These are phyloP conservation scores for Drosophila limbata DNA, from an alignment of 2,888 invertebrate genomes.

Conservation along the genomic window DNA sequence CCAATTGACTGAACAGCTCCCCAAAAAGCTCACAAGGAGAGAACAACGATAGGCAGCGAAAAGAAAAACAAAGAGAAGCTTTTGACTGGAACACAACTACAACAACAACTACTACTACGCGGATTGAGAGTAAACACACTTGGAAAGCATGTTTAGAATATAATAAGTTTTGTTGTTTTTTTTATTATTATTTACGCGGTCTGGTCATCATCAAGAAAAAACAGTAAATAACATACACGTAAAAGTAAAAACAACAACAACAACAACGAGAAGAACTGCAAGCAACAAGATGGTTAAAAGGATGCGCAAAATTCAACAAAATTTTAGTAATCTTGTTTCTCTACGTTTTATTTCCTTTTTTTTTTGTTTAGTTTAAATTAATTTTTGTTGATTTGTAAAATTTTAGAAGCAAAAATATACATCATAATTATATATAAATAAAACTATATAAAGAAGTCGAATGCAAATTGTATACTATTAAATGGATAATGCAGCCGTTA, in stretches of 20 bases:
- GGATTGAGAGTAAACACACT: slow-evolving; percentile 34
- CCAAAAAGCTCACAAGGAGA: slow-evolving; percentile 4
- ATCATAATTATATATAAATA: slow-evolving; percentile 38
- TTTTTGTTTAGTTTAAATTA: slow-evolving; percentile 27
- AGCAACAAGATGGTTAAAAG: not conserved
- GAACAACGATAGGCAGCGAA: slow-evolving; percentile 9
- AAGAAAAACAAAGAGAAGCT: slow-evolving; percentile 11
- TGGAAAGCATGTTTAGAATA: slow-evolving; percentile 34
- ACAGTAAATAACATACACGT: slow-evolving; percentile 9
- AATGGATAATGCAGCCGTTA: slow-evolving; percentile 13
- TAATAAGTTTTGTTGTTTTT: slow-evolving; percentile 43
- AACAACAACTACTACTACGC: slow-evolving; percentile 11
- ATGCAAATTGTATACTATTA: not conserved
- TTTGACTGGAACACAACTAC: slow-evolving; percentile 24
- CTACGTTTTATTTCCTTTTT: slow-evolving; percentile 11
- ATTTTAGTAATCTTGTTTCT: slow-evolving; percentile 32
- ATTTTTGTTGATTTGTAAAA: slow-evolving; percentile 56
- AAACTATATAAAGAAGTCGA: slow-evolving; percentile 32
- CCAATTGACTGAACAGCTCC: slow-evolving; percentile 40
- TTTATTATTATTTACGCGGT: slow-evolving; percentile 17
- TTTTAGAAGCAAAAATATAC: slow-evolving; percentile 27
- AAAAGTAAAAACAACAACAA: not conserved
- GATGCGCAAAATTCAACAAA: slow-evolving; percentile 26
- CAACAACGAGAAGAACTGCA: slow-evolving; percentile 8
- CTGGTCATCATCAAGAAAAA: slow-evolving; percentile 12